Evolutionary conservation across 2,113 vertebrate genomes (phyloP), one percentile per base, ranked within the genome.

Genomic region (Chionis minor): DNA sequence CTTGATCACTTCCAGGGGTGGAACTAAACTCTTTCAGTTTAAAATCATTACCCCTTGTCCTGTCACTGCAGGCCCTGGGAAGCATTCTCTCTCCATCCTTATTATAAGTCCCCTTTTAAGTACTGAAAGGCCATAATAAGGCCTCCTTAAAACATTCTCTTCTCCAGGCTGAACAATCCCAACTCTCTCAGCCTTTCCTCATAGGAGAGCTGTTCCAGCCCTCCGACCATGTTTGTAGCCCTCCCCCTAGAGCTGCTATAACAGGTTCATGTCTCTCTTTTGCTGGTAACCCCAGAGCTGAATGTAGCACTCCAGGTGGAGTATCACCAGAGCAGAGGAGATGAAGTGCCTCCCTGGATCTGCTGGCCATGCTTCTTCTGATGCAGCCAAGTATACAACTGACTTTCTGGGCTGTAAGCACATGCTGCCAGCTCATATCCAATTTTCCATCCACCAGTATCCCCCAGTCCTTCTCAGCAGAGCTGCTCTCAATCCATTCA

Each of bases 391-490:
- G 16, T 10, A 30, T 40, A n/a, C 2, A 5, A 9, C 4, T 78
- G 14, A 9, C 18, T 51, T 71, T 84, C 28, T 51, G 18, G 42
- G 15, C 6, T 51, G 14, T 22, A 56, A 44, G 5, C 4, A 4
- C 33, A 45, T 9, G 14, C 20, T n/a, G 19, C 10, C 12, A 33
- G 19, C 7, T 24, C 23, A 45, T 21, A 21, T 20, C 3, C 5
- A 42, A 14, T 32, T 56, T 49, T 44, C 52, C 6, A 52, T 14
- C 19, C 26, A 51, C 12, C 9, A 33, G 5, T 10, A 35, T 8
- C 2, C 2, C 5, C 22, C 30, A 23, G 4, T 15, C 26, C 5
- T 30, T 69, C 11, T 49, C 6, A 2, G 6, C 10, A 66, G 24
- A 13, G 4, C 24, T 56, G 51, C 24, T 33, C 3, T 52, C 42